Conservation (phyloP, 2,888 invertebrate genomes). For the Lamproptera curius region DNA sequence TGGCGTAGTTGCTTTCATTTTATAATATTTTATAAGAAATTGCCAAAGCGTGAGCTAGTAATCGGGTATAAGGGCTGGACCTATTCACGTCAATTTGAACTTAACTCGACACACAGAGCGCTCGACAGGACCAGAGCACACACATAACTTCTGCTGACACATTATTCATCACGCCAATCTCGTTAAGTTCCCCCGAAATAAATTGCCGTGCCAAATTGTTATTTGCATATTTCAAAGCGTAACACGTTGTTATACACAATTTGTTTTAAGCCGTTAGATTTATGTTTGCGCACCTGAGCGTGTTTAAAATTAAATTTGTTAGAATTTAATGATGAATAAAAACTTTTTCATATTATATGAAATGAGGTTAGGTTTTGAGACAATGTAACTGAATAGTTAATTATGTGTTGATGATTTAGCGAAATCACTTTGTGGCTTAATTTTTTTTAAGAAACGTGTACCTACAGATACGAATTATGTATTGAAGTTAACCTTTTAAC, state of each 20-base stretch:
- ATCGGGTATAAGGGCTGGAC: slow-evolving; percentile 48
- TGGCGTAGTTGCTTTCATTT: no score
- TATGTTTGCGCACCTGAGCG: neutral
- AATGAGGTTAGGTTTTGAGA: no score
- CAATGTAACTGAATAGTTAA: no score
- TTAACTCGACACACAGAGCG: slow-evolving; percentile 30
- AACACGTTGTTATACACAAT: slow-evolving; percentile 9
- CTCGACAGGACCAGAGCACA: slow-evolving; percentile 26
- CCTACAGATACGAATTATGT: no score
- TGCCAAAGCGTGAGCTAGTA: slow-evolving; percentile 50
- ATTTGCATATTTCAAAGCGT: slow-evolving; percentile 10
- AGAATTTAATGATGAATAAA: neutral
- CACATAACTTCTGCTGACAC: slow-evolving; percentile 3
- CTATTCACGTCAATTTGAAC: slow-evolving; percentile 32
- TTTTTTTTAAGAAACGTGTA: no score
- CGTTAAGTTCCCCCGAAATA: slow-evolving; percentile 14
- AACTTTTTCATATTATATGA: no score
- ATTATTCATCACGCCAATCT: slow-evolving; percentile 13
- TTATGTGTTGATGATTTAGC: no score
- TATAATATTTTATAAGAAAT: no score
- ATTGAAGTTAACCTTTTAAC: no score
- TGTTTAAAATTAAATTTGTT: neutral
- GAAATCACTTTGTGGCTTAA: no score
- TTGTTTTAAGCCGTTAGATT: slow-evolving; percentile 7
- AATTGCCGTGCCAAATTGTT: slow-evolving; percentile 15